Evolutionary conservation across 2,888 invertebrate genomes (phyloP).

Genomic region (Agrochola macilenta): DNA sequence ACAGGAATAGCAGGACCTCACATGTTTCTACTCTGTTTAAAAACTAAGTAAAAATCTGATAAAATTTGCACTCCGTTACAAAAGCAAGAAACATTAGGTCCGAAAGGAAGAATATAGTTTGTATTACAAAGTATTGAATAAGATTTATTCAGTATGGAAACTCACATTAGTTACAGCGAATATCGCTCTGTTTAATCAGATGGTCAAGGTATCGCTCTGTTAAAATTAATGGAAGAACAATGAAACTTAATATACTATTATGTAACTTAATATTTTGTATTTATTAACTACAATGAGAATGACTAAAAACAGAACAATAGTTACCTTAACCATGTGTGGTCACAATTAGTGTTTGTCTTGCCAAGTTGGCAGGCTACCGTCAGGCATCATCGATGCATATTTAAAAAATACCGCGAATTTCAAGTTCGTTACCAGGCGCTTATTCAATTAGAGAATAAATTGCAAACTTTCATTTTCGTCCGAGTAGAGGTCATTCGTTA

Average conservation of each 20-base stretch:
- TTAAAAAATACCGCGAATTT: conserved; percentile 62
- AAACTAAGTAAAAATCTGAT: conserved; percentile 52
- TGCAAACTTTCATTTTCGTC: conserved; percentile 66
- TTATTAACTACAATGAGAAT: conserved; percentile 73
- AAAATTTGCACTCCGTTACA: conserved; percentile 51
- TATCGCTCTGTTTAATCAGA: conserved; percentile 57
- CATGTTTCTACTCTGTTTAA: conserved; percentile 34
- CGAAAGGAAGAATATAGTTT: conserved; percentile 71
- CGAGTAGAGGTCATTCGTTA: conserved; percentile 62
- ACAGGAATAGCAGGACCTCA: conserved; percentile 42
- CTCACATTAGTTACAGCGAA: conserved; percentile 74
- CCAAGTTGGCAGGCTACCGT: conserved; percentile 79
- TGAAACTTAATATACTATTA: conserved; percentile 81
- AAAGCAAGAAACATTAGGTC: conserved; percentile 73
- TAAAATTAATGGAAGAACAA: conserved; percentile 86
- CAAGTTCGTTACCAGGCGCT: conserved; percentile 72
- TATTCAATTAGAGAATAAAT: conserved; percentile 51
- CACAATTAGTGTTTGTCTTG: conserved; percentile 70
- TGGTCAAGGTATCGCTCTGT: conserved; percentile 73
- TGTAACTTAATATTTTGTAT: conserved; percentile 79
- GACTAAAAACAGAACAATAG: conserved; percentile 76
- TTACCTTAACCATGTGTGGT: conserved; percentile 76
- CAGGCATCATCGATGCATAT: conserved; percentile 67
- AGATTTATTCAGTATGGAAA: conserved; percentile 74
- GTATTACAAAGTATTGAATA: conserved; percentile 76